These are phyloP conservation scores for Phrynocephalus vlangalii DNA, from an alignment of 2,797 vertebrate species.

Conservation along the genomic window DNA sequence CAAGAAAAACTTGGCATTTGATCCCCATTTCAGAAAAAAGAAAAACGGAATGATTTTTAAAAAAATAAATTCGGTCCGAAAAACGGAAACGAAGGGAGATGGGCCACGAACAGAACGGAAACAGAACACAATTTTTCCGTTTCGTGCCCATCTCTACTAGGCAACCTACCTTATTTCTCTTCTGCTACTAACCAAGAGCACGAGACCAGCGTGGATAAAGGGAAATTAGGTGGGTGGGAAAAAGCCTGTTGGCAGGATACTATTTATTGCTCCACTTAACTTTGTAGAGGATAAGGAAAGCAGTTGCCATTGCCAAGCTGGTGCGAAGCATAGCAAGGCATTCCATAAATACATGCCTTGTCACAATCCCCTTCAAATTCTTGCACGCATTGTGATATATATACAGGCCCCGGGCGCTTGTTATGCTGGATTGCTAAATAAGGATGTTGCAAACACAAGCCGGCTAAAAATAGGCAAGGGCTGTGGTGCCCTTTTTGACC, in stretches of 20 bases:
- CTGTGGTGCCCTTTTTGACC: conserved; percentile 52
- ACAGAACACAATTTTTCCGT: too few relatives aligned
- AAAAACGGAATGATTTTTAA: too few relatives aligned
- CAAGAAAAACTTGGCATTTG: too few relatives aligned
- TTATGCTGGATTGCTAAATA: conserved; percentile 77
- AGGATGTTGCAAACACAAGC: conserved; percentile 67
- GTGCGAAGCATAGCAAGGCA: conserved; percentile 43
- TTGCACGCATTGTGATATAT: conserved; percentile 22
- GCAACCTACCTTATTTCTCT: conserved; percentile 6
- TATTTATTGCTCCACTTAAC: conserved; percentile 71
- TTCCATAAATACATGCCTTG: conserved; percentile 27
- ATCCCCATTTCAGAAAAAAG: too few relatives aligned
- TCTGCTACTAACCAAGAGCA: conserved; percentile 24
- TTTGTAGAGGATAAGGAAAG: conserved; percentile 38
- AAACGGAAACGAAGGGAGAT: too few relatives aligned
- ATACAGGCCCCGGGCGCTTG: neutral
- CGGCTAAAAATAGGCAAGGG: conserved; percentile 78
- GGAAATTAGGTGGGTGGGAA: conserved; percentile 29
- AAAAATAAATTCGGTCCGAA: neutral
- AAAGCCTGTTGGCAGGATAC: conserved; percentile 8
- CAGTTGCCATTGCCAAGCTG: conserved; percentile 52
- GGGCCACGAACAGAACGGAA: too few relatives aligned
- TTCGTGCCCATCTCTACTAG: neutral
- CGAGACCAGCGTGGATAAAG: conserved; percentile 29
- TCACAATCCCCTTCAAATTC: conserved; percentile 46